phyloP scores from a whole-genome alignment of 2,113 vertebrate species.

The Meleagris gallopavo region DNA sequence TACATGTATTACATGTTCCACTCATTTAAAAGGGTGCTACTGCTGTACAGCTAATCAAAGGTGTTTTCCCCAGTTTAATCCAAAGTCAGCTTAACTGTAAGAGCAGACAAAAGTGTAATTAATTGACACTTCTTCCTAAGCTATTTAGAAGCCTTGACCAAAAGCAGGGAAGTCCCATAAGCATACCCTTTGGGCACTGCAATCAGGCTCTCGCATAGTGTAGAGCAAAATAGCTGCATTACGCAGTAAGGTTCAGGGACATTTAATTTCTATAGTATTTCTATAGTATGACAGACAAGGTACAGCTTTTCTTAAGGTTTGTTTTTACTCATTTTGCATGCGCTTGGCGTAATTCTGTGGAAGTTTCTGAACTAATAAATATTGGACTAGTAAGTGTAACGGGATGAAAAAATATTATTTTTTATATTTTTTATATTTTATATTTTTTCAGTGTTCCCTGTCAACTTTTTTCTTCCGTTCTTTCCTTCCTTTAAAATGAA shows the following conservation, averaged over 20 bases:
- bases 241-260: accelerated
- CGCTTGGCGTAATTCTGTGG: background rate
- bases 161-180: background rate
- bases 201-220: background rate
- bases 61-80: background rate
- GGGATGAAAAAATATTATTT: background rate
- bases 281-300: background rate
- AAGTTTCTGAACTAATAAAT: background rate
- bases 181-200: background rate
- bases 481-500: background rate
- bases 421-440: too few species aligned
- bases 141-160: background rate
- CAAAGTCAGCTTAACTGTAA: background rate
- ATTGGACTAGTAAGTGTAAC: background rate
- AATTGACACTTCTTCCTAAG: background rate
- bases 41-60: background rate
- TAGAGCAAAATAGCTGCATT: background rate
- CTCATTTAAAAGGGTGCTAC: background rate
- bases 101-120: background rate
- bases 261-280: background rate
- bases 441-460: background rate
- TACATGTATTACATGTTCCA: background rate
- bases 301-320: background rate
- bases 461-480: background rate
- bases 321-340: background rate